These are phyloP conservation scores for Actinostola sp. DNA, from an alignment of 92 coral and sea anemone species.

Conservation along the genomic window DNA sequence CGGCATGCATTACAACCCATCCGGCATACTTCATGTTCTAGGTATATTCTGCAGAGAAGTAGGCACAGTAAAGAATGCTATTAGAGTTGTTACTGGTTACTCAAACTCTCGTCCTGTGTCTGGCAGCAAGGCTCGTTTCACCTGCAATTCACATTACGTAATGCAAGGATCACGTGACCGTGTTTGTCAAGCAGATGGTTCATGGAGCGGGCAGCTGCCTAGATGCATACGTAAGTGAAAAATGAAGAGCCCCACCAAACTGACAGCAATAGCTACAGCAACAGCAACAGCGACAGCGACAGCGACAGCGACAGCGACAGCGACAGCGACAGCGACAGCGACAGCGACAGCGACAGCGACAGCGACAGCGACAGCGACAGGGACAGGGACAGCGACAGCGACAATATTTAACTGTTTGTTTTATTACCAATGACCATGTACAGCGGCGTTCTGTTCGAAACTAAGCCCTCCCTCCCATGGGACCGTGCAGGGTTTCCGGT, in stretches of 20 bases:
- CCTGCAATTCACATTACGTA: conserved; percentile 63
- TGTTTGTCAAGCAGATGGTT: conserved; percentile 63
- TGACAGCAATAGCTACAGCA: too few species aligned
- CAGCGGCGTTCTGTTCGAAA: conserved; percentile 89
- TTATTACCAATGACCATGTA: not conserved
- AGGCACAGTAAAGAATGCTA: conserved; percentile 77
- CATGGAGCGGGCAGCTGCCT: conserved; percentile 81
- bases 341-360: too few species aligned
- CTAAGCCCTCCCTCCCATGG: conserved; percentile 80
- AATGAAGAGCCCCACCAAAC: not conserved
- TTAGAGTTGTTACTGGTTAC: conserved; percentile 30
- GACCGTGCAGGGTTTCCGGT: conserved; percentile 82
- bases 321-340: too few species aligned
- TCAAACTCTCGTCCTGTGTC: conserved; percentile 37
- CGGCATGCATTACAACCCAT: too few species aligned
- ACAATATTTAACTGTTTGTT: too few species aligned
- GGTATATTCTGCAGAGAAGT: conserved; percentile 76
- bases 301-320: too few species aligned
- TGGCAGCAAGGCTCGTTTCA: conserved; percentile 64
- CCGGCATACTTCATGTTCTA: conserved; percentile 17
- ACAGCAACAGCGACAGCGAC: too few species aligned
- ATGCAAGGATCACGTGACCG: conserved; percentile 57
- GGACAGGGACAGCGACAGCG: too few species aligned
- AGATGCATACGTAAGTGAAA: conserved; percentile 77
- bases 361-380: too few species aligned